A percentile compares a stretch with the other conserved stretches of the same genome.
These are phyloP conservation scores for Actinia tenebrosa DNA, from an alignment of 64 coral and sea anemone genomes.

Conservation along the genomic window DNA sequence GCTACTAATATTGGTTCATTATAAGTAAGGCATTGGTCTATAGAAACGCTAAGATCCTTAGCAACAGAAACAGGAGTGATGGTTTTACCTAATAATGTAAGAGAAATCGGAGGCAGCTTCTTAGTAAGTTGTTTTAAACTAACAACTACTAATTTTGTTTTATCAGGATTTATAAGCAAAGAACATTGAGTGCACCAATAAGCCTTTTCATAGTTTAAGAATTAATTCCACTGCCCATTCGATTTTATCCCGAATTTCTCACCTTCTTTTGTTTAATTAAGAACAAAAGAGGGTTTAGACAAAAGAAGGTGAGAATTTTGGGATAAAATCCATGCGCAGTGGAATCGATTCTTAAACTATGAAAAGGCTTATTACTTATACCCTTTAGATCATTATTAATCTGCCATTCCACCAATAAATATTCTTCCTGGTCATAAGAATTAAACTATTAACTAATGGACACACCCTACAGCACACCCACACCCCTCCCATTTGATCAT, in stretches of 20 bases:
- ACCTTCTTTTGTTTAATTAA: too few species aligned
- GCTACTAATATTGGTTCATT: not conserved
- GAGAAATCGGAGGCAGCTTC: not conserved
- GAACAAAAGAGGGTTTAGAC: too few species aligned
- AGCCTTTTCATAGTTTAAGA: too few species aligned
- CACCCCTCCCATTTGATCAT: not conserved
- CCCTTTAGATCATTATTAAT: not conserved
- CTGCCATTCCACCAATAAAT: too few species aligned
- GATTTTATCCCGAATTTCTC: too few species aligned
- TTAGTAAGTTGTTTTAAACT: not conserved
- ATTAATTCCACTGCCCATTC: too few species aligned
- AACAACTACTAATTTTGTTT: not conserved
- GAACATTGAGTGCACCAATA: not conserved
- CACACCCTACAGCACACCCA: not conserved
- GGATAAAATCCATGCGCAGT: too few species aligned
- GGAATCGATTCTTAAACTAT: too few species aligned
- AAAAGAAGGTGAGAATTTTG: too few species aligned
- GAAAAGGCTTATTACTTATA: not conserved
- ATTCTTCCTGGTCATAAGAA: too few species aligned
- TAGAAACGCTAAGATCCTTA: not conserved
- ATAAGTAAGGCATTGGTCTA: not conserved
- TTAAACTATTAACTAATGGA: too few species aligned
- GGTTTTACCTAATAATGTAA: not conserved
- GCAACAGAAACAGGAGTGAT: not conserved
- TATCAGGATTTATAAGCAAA: not conserved